Evolutionary conservation across 2,888 invertebrate genomes (phyloP).

Genomic region (Periphyllus acericola): DNA sequence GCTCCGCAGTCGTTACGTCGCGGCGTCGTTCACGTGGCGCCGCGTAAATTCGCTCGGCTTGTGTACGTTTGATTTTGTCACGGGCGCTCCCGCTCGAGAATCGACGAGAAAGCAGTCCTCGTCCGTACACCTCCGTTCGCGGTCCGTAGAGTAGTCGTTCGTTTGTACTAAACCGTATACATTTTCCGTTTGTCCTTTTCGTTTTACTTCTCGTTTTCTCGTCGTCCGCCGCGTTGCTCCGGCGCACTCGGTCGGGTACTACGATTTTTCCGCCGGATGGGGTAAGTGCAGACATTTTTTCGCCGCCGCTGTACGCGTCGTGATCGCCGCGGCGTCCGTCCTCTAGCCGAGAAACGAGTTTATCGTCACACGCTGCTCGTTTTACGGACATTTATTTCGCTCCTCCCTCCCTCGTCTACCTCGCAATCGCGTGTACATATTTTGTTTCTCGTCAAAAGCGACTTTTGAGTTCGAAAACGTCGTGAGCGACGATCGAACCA

Average conservation of each 20-base stretch:
- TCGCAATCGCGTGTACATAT: neutral
- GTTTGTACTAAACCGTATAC: no score
- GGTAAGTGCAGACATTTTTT: neutral
- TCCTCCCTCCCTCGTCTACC: neutral
- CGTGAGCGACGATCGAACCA: neutral
- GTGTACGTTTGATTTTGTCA: no score
- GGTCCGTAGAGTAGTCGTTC: no score
- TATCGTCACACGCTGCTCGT: slow-evolving; percentile 27
- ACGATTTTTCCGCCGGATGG: neutral
- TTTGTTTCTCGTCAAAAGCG: neutral
- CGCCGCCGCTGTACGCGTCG: neutral
- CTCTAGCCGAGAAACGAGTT: neutral
- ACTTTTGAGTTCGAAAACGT: neutral
- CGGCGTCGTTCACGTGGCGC: no score
- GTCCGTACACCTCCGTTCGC: no score
- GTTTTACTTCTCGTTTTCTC: no score
- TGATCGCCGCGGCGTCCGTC: neutral
- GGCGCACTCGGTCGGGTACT: no score
- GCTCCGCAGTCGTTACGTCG: neutral
- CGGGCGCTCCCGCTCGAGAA: no score
- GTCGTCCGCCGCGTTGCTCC: neutral
- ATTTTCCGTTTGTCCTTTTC: no score
- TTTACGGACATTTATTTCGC: neutral
- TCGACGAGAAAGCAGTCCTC: no score
- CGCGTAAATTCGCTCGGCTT: no score